A percentile compares a stretch with the other conserved stretches of the same genome.
These are phyloP conservation scores for Drosophila hamatofila DNA, from an alignment of 2,888 invertebrate species.

Conservation along the genomic window DNA sequence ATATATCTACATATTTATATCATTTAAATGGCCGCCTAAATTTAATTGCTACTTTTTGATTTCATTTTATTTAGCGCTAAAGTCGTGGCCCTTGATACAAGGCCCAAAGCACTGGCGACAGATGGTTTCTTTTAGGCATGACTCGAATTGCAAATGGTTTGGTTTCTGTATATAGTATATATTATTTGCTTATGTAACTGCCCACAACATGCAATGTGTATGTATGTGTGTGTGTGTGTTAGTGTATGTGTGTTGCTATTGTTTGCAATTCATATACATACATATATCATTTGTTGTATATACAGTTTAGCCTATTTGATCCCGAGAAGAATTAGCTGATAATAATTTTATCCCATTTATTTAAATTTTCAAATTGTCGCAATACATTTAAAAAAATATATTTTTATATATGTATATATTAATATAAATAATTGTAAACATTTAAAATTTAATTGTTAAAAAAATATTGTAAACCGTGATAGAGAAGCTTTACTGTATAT, in stretches of 20 bases:
- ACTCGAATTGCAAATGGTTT: constrained; percentile 63
- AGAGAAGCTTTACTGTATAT: constrained; percentile 2
- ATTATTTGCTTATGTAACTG: constrained; percentile 47
- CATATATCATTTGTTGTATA: constrained; percentile 20
- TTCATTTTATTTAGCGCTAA: constrained; percentile 82
- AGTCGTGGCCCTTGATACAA: constrained; percentile 83
- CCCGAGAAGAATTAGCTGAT: background rate
- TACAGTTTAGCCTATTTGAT: background rate
- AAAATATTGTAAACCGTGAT: background rate
- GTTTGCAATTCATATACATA: constrained; percentile 24
- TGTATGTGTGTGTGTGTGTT: constrained; percentile 19
- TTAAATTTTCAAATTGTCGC: too few species aligned
- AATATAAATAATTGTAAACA: background rate
- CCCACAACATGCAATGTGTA: constrained; percentile 23
- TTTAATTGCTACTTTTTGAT: constrained; percentile 63
- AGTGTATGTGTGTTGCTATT: constrained; percentile 18
- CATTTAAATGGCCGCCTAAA: constrained; percentile 25
- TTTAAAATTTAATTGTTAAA: background rate
- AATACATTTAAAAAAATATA: too few species aligned
- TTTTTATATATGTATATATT: background rate
- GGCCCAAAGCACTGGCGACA: constrained; percentile 85
- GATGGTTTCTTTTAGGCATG: constrained; percentile 85
- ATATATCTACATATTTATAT: constrained; percentile 8
- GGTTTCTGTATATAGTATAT: constrained; percentile 38
- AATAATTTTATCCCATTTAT: too few species aligned